Evolutionary conservation across 2,113 vertebrate genomes (phyloP).

Genomic region (Vireo altiloquus): DNA sequence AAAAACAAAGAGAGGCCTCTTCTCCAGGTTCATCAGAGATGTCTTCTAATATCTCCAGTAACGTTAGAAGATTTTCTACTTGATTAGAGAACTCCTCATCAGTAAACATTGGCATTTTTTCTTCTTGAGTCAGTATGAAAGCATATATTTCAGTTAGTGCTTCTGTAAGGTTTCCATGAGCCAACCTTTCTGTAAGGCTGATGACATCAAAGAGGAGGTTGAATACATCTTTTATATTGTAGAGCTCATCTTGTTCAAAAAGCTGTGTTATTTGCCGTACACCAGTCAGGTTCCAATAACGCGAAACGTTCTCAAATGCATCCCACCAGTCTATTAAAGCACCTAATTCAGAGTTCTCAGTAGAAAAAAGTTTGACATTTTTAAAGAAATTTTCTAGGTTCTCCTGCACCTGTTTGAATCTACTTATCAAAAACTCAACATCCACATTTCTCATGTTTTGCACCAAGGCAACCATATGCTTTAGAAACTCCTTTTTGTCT

Average conservation of each 20-base stretch:
- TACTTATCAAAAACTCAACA: conserved; percentile 19
- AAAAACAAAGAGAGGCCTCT: conserved; percentile 35
- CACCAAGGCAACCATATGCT: neutral
- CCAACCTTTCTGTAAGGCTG: conserved; percentile 24
- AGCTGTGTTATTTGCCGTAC: conserved; percentile 18
- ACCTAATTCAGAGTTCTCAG: neutral
- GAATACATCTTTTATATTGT: neutral
- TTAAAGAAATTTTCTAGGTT: conserved; percentile 31
- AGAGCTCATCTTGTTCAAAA: conserved; percentile 5
- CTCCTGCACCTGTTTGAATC: conserved; percentile 25
- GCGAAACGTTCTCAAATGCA: neutral
- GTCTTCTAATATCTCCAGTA: neutral
- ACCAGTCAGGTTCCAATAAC: conserved; percentile 36
- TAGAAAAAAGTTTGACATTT: neutral
- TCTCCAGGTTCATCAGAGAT: neutral
- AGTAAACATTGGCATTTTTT: conserved; percentile 20
- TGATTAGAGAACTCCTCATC: conserved; percentile 51
- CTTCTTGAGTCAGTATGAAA: conserved; percentile 57
- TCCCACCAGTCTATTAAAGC: conserved; percentile 38
- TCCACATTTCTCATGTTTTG: neutral
- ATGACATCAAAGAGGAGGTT: neutral
- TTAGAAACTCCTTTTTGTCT: neutral
- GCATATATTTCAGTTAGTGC: conserved; percentile 43
- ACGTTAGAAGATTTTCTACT: conserved; percentile 18
- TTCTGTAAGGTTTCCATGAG: conserved; percentile 43